Base-by-base conservation (phyloP, 2,797 vertebrate genomes). In the Ctenopoma kingsleyae region DNA sequence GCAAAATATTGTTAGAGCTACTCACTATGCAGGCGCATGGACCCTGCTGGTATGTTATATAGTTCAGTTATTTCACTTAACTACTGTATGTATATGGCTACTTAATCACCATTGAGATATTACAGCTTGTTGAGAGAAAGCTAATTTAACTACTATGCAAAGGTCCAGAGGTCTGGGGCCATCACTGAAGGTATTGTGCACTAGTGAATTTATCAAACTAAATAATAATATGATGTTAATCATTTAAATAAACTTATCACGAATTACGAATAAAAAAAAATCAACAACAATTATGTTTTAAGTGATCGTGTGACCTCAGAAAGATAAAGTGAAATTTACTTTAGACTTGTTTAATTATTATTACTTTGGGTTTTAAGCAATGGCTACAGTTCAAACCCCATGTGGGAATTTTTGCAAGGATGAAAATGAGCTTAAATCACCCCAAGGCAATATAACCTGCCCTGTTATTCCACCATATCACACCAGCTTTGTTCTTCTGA, bases 341-440 rank as follows among this genome's bases (percentile, higher is more conserved):
- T 67, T 23, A 16, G 48, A 22, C 16, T 15, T 53, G 46, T 63
- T 32, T 16, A 3, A 11, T 19, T 40, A 17, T n/a, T 23, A 38
- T 27, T 7, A 12, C 17, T 48, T 17, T 23, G 27, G 13, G 0
- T 44, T 44, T 44, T 13, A 7, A 44, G 38, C 69, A 36, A 47
- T 56, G 51, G 32, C 48, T 76, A 17, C 55, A 2, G 58, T 76
- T 23, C 17, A 60, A 69, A 65, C 35, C 62, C 52, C 51, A 48
- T 13, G 52, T 25, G 76, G 69, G 17, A 62, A 67, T 44, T 27
- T 62, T 57, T 48, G 32, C 19, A 44, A 50, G 35, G 62, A 85
- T 83, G 80, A 60, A 82, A 76, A 89, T 85, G 41, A 68, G 50
- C 48, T 36, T n/a, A 11, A 73, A 64, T 59, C 41, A 50, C 58